Base-by-base conservation (phyloP, 2,888 invertebrate species). In the Cosmorhoe ocellata region DNA sequence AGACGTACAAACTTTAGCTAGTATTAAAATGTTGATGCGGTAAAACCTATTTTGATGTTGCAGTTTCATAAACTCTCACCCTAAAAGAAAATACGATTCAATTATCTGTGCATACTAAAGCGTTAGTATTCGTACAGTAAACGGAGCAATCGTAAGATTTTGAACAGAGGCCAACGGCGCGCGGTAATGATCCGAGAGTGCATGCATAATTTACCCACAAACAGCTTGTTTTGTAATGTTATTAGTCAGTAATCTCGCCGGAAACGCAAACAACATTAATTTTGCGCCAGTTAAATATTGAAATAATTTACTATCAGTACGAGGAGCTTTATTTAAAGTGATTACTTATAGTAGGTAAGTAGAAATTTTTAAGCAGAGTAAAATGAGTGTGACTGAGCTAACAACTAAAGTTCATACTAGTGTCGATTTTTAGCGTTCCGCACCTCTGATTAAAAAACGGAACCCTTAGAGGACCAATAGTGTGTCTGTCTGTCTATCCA, bases 211-310 rank as follows among this genome's bases (percentile, higher is more conserved):
- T 90, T 87, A 89, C 75, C 78, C 74, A 75, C 84, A 81, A 83
- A 84, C 78, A 84, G 88, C 85, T 84, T 85, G 86, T 85, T 88
- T 83, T 84, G 86, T 88, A 84, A 90, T 86, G 85, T 88, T 86
- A 88, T 90, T 90, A 90, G 89, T 84, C 82, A 73, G 86, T 86
- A 89, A 90, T 90, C 87, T 88, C 83, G 85, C 74, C 77, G 81
- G 81, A 78, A 78, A 82, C 84, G 82, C 84, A 81, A 81, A 81
- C 81, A 81, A 76, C 84, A 84, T 88, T 84, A 87, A 82, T 87
- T 81, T 76, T 71, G 72, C 67, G 76, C 69, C 60, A 79, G 67
- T 84, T 74, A 82, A 88, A 84, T 89, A 88, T 86, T 87, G 81
- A 89, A 82, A 85, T 78, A 83, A 88, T 89, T 88, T 86, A 87